These are phyloP conservation scores for Elanus axillaris DNA, from an alignment of 2,113 vertebrate genomes.

Conservation along the genomic window DNA sequence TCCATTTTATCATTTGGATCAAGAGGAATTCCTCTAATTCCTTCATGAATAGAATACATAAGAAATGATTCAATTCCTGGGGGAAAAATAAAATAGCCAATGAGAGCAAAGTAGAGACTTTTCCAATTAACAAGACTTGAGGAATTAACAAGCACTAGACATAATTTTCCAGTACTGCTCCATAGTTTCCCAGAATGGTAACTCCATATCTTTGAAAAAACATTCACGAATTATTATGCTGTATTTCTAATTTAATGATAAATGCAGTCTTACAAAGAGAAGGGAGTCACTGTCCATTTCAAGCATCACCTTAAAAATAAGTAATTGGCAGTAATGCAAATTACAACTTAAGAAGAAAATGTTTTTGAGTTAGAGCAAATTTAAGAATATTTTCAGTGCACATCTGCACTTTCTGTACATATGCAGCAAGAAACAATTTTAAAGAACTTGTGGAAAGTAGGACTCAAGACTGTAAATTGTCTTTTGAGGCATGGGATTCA, in stretches of 20 bases:
- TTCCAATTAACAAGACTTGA: neutral
- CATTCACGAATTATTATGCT: neutral
- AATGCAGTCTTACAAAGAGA: neutral
- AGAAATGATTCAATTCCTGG: slow-evolving; percentile 95
- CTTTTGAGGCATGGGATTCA: neutral
- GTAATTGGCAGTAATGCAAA: neutral
- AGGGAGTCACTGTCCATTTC: neutral
- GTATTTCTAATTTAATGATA: neutral
- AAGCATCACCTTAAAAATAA: neutral
- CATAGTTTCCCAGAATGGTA: neutral
- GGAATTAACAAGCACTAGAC: neutral
- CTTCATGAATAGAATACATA: slow-evolving; percentile 97
- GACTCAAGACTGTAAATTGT: neutral
- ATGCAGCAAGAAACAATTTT: neutral
- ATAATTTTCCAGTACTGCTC: neutral
- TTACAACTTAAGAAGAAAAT: neutral
- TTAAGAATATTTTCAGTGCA: neutral
- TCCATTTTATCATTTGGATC: slow-evolving; percentile 92
- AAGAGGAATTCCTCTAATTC: slow-evolving; percentile 90
- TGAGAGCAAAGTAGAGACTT: neutral
- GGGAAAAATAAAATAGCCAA: neutral
- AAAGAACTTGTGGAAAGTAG: neutral
- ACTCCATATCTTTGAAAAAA: neutral
- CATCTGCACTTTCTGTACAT: rapidly evolving
- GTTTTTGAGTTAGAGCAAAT: neutral